A percentile compares a stretch with the other conserved stretches of the same genome.
Evolutionary conservation across 2,888 invertebrate species (phyloP).

Genomic region (Caenorhabditis virilis): DNA sequence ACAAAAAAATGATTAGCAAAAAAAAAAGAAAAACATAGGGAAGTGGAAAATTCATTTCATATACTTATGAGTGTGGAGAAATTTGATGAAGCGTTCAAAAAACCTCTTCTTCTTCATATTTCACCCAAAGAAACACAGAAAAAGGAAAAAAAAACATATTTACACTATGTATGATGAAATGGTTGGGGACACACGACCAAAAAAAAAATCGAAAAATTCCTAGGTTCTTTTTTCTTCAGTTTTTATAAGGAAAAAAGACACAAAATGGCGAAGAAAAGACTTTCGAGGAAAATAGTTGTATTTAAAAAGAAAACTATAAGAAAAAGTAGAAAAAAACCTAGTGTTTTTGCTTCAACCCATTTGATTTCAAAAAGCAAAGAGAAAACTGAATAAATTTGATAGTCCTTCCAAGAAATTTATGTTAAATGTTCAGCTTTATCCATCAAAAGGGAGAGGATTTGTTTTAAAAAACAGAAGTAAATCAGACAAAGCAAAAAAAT

Average conservation of each 20-base stretch:
- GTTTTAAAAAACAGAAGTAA: background rate
- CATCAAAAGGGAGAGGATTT: conserved; percentile 8
- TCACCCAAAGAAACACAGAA: too few relatives aligned
- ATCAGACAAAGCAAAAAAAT: conserved; percentile 12
- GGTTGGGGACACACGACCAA: too few relatives aligned
- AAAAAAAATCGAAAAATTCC: conserved; percentile 37
- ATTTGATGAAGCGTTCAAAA: too few relatives aligned
- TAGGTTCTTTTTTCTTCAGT: conserved; percentile 12
- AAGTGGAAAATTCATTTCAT: too few relatives aligned
- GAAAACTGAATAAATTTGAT: conserved; percentile 1
- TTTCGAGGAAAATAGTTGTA: conserved; percentile 8
- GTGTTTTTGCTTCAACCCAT: background rate
- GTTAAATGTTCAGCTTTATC: conserved; percentile 4
- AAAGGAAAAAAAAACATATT: too few relatives aligned
- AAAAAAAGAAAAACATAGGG: too few relatives aligned
- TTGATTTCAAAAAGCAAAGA: background rate
- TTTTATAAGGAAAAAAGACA: conserved; percentile 13
- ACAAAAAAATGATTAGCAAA: too few relatives aligned
- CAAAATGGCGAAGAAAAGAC: conserved; percentile 1
- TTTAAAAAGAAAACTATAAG: background rate
- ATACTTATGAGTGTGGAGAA: too few relatives aligned
- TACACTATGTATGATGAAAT: too few relatives aligned
- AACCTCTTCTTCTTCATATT: too few relatives aligned
- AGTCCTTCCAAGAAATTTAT: background rate
- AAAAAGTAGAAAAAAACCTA: background rate